A percentile compares a stretch with the other conserved stretches of the same genome.
Evolutionary conservation across 1,140 invertebrate species (phyloP).

Genomic region (Drosophila parabipectinata): DNA sequence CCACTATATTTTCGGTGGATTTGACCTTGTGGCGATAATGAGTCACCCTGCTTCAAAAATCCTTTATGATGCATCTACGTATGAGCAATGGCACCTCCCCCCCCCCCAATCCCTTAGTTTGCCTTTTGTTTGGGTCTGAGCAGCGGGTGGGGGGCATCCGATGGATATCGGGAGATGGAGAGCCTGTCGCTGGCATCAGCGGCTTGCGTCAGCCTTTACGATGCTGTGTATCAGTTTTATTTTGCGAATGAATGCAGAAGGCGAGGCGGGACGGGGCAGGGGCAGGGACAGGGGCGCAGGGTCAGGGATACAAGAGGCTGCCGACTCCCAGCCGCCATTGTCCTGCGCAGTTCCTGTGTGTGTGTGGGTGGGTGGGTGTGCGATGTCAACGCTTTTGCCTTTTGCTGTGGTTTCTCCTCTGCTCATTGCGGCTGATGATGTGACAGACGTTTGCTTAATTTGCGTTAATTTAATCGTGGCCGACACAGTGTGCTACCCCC

Average conservation of each 20-base stretch:
- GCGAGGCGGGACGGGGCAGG: background rate
- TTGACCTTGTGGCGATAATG: background rate
- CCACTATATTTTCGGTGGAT: background rate
- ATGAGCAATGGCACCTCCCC: background rate
- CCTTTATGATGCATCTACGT: background rate
- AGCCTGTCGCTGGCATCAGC: slow-evolving; percentile 5
- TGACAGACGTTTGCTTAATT: slow-evolving; percentile 74
- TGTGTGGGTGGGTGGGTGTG: background rate
- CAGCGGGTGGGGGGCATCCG: background rate
- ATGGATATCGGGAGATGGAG: background rate
- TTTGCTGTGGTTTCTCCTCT: slow-evolving; percentile 57
- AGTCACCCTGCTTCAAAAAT: slow-evolving; percentile 4
- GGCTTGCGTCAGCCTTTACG: slow-evolving; percentile 5
- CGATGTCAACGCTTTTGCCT: slow-evolving; percentile 67
- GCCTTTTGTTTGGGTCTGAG: background rate
- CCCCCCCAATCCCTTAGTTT: too few relatives aligned
- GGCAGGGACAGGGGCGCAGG: background rate
- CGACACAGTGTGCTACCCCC: slow-evolving; percentile 26
- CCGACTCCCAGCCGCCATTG: slow-evolving; percentile 5
- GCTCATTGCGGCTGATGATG: slow-evolving; percentile 56
- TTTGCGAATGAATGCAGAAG: background rate
- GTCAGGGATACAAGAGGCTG: slow-evolving; percentile 1
- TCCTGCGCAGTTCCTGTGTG: slow-evolving; percentile 5
- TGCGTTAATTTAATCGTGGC: slow-evolving; percentile 73
- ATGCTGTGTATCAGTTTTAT: slow-evolving; percentile 5